These are phyloP conservation scores for Nerophis ophidion DNA, from an alignment of 2,113 vertebrate species.

Conservation along the genomic window DNA sequence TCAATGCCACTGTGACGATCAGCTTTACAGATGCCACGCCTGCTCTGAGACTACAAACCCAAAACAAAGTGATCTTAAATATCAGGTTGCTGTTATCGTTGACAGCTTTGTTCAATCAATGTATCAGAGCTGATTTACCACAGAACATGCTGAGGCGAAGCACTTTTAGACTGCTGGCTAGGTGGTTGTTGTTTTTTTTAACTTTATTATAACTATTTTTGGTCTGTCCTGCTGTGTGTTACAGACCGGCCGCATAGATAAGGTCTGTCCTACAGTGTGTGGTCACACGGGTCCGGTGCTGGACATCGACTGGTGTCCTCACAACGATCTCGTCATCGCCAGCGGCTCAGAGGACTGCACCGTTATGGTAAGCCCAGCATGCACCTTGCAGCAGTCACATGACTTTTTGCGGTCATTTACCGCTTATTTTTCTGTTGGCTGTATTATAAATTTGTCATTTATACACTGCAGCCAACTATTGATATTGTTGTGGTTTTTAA, in stretches of 20 bases:
- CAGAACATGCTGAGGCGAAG: conserved; percentile 16
- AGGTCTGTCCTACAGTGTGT: conserved; percentile 90
- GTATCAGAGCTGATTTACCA: background rate
- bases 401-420: background rate
- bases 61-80: too few relatives aligned
- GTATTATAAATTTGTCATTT: too few relatives aligned
- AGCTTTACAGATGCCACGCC: too few relatives aligned
- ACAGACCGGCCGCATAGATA: conserved; percentile 66
- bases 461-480: too few relatives aligned
- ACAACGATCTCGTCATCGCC: conserved; percentile 92
- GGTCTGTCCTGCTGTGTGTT: conserved; percentile 2
- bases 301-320: conserved; percentile 97
- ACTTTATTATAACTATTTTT: background rate
- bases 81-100: background rate
- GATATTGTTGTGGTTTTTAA: too few relatives aligned
- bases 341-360: conserved; percentile 96
- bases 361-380: conserved; percentile 78
- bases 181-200: conserved; percentile 4
- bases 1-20: too few relatives aligned
- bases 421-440: too few relatives aligned
- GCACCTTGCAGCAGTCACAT: background rate
- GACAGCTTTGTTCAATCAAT: conserved; percentile 17
- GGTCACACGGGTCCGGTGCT: conserved; percentile 94
- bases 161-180: conserved; percentile 14
- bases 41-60: too few relatives aligned